Evolutionary conservation across 2,888 invertebrate genomes (phyloP).

Genomic region (Eupithecia insigniata): DNA sequence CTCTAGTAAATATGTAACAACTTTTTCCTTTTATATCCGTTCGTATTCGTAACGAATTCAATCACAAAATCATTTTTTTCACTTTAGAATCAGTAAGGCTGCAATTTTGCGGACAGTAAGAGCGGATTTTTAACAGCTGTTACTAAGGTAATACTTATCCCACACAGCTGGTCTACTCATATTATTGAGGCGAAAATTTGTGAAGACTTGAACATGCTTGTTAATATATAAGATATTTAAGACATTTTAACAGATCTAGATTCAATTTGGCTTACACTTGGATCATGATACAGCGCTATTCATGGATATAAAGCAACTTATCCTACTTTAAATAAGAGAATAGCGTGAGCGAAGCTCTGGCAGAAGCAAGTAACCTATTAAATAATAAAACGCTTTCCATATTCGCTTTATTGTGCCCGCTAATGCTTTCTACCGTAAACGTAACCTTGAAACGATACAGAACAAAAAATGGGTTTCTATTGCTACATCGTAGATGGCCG

Average conservation of each 20-base stretch:
- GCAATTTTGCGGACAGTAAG: neutral
- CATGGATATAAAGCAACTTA: neutral
- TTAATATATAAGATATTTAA: neutral
- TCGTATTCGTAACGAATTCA: constrained; percentile 6
- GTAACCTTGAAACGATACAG: neutral
- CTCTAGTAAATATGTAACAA: neutral
- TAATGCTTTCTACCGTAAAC: neutral
- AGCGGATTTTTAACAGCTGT: neutral
- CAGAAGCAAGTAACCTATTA: neutral
- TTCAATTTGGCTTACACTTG: neutral
- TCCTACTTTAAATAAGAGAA: neutral
- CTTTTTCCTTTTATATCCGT: neutral
- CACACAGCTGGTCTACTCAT: neutral
- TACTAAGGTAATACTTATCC: neutral
- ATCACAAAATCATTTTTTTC: neutral
- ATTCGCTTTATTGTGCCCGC: neutral
- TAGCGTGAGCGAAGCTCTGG: neutral
- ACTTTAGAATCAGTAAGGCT: neutral
- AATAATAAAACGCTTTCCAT: neutral
- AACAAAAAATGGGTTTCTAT: neutral
- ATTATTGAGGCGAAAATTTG: neutral
- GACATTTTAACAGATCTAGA: neutral
- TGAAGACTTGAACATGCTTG: neutral
- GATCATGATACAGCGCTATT: neutral
- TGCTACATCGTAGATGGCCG: neutral